Evolutionary conservation across 2,113 vertebrate species (phyloP).

Genomic region (Zosterops pallidus): DNA sequence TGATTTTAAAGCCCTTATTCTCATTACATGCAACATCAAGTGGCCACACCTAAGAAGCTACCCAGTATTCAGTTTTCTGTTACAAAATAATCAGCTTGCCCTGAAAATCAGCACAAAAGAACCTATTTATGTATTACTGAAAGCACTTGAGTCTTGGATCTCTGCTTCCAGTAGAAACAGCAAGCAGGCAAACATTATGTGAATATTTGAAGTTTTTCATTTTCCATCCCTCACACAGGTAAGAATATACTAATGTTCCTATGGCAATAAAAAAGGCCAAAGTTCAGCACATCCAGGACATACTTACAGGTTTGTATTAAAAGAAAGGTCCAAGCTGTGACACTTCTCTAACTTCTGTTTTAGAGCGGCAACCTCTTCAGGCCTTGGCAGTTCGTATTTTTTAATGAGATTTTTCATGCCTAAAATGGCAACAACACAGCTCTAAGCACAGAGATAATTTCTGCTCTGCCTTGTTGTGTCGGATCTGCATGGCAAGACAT

Average conservation of each 20-base stretch:
- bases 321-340: conserved; percentile 81
- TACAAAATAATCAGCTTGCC: not conserved
- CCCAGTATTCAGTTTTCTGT: not conserved
- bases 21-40: not conserved
- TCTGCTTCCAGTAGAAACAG: not conserved
- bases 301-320: conserved; percentile 81
- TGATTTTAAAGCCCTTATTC: not conserved
- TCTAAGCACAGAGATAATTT: not conserved
- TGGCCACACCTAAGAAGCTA: not conserved
- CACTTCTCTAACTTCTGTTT: conserved; percentile 92
- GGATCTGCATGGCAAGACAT: not conserved
- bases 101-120: not conserved
- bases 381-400: conserved; percentile 85
- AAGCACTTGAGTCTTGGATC: not conserved
- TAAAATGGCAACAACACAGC: conserved; percentile 30
- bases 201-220: not conserved
- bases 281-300: not conserved
- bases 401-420: conserved; percentile 89
- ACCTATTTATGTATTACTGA: fast-evolving
- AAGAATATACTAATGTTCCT: not conserved
- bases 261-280: not conserved
- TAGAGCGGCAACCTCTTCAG: conserved; percentile 81
- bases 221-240: not conserved
- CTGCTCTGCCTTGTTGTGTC: not conserved
- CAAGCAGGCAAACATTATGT: not conserved